Conservation (phyloP, 2,113 vertebrate species). For the Sinocyclocheilus anshuiensis region DNA sequence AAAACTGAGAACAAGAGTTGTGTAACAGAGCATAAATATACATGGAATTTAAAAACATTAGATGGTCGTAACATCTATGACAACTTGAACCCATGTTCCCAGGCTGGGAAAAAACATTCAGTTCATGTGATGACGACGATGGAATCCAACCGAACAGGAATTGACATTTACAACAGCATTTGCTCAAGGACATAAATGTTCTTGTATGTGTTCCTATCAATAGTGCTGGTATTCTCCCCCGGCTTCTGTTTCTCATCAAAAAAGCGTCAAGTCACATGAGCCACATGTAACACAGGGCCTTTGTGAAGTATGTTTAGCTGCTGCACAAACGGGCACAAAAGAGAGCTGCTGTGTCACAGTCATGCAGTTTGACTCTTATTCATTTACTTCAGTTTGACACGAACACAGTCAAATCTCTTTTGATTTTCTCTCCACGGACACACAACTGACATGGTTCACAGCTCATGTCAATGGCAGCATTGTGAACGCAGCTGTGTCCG, state of each 20-base stretch:
- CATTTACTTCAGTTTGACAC: neutral
- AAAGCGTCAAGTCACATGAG: constrained; percentile 5
- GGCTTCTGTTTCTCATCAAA: neutral
- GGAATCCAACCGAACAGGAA: constrained; percentile 34
- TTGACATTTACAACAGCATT: neutral
- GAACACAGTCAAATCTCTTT: neutral
- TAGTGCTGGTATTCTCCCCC: neutral
- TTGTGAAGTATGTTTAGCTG: neutral
- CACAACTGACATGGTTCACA: neutral
- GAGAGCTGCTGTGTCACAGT: neutral
- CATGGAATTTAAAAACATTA: neutral
- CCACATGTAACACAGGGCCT: constrained; percentile 20
- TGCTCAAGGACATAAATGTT: neutral
- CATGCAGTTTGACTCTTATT: neutral
- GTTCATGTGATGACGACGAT: neutral
- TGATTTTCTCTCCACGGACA: neutral
- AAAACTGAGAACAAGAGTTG: neutral
- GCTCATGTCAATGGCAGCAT: neutral
- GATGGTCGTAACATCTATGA: neutral
- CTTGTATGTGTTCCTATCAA: neutral
- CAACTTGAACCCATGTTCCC: neutral
- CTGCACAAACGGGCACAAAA: neutral
- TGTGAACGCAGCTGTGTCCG: constrained; percentile 10
- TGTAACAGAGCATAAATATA: neutral
- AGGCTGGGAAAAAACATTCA: neutral